Conservation (phyloP, 37 sponge, comb jelly and placozoan genomes). For the Beroe forskalii region DNA sequence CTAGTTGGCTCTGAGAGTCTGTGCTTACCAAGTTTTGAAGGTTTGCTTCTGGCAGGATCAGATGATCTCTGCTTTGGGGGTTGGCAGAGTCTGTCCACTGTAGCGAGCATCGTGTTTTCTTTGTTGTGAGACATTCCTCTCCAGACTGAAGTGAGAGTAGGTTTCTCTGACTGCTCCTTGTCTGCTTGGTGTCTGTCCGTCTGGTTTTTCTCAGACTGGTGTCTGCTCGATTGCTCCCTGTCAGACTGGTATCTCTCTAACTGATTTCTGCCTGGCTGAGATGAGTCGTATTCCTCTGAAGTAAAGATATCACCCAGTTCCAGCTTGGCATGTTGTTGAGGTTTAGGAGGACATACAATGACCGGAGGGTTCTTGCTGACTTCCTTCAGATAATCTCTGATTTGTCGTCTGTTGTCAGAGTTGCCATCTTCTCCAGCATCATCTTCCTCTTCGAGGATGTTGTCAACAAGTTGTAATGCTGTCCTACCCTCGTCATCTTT, state of each 20-base stretch:
- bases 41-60: background rate
- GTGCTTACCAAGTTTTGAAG: background rate
- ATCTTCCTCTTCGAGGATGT: slow-evolving; percentile 1
- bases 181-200: background rate
- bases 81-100: background rate
- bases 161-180: background rate
- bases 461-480: background rate
- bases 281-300: background rate
- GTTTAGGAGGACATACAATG: background rate
- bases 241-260: background rate
- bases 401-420: background rate
- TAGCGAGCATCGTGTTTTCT: background rate
- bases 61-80: slow-evolving; percentile 27
- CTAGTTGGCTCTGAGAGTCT: background rate
- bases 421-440: background rate
- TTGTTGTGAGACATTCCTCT: background rate
- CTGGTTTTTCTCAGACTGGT: background rate
- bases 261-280: background rate
- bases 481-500: slow-evolving; percentile 40
- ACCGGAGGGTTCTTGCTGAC: slow-evolving; percentile 54
- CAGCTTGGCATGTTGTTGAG: background rate
- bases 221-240: no score
- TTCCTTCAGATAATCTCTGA: slow-evolving; percentile 6
- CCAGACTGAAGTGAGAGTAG: background rate
- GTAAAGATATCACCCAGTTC: background rate